Conservation (phyloP, 2,113 vertebrate genomes). For the Nothobranchius furzeri region DNA sequence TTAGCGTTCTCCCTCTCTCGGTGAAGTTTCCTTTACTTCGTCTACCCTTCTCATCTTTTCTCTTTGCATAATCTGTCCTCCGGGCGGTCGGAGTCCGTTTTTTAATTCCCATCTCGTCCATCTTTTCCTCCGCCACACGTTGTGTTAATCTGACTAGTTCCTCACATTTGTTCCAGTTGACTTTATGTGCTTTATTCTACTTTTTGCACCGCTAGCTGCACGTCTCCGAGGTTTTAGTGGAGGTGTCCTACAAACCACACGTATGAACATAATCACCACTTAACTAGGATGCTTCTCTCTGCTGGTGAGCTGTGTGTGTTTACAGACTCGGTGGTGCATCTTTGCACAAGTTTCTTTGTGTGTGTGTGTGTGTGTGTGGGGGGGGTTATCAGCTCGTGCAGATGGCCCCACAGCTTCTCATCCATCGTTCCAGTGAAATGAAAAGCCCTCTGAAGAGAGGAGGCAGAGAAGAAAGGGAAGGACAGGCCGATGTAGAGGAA, state of each 20-base stretch:
- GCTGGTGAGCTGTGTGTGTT: not conserved
- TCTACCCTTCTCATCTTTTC: conserved; percentile 1
- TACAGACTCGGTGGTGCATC: conserved; percentile 47
- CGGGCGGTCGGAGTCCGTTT: conserved; percentile 9
- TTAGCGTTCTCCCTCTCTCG: not conserved
- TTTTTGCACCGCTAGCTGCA: conserved; percentile 26
- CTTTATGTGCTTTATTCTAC: conserved; percentile 13
- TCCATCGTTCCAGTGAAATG: conserved; percentile 69
- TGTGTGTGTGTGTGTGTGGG: conserved; percentile 16
- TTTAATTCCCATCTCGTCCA: conserved; percentile 10
- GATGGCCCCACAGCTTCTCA: conserved; percentile 69
- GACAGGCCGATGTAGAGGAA: conserved; percentile 33
- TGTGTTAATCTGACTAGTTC: not conserved
- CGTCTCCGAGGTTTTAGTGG: conserved; percentile 8
- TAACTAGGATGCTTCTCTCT: conserved; percentile 13
- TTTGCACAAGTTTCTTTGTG: conserved; percentile 25
- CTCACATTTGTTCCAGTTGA: conserved; percentile 9
- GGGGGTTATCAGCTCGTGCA: conserved; percentile 69
- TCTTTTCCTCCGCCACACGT: conserved; percentile 1
- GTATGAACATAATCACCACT: not conserved
- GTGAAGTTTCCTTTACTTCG: not conserved
- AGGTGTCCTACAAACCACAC: conserved; percentile 33
- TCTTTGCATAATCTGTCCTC: conserved; percentile 32
- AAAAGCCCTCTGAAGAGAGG: conserved; percentile 66
- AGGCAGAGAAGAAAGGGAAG: conserved; percentile 55